A percentile compares a stretch with the other conserved stretches of the same genome.
Conservation (phyloP, 2,888 invertebrate species). For the Bimastos eiseni region DNA sequence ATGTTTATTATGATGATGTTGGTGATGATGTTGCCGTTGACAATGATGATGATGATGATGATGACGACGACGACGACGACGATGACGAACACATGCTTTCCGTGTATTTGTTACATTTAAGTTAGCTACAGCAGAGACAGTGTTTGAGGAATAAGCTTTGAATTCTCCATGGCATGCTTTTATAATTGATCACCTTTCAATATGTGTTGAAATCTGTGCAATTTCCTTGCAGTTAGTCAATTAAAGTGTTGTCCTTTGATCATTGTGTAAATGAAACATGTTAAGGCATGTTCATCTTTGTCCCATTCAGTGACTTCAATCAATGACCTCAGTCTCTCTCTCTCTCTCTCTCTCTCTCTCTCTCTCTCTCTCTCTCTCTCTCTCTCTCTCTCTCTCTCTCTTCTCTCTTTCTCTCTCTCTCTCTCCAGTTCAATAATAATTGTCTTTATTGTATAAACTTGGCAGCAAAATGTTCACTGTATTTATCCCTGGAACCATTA, state of each 20-base stretch:
- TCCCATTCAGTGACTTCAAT: neutral
- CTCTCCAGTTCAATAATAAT: neutral
- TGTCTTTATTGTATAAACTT: neutral
- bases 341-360: no score
- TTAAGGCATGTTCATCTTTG: neutral
- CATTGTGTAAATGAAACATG: neutral
- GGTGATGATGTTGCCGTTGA: no score
- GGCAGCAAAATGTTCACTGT: neutral
- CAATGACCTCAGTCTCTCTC: no score
- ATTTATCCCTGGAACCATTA: neutral
- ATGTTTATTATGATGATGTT: no score
- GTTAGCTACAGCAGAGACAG: neutral
- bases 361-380: no score
- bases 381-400: no score
- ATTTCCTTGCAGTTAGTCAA: neutral
- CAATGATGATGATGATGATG: no score
- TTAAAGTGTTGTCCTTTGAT: neutral
- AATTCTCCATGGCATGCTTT: neutral
- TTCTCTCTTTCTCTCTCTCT: no score
- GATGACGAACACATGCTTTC: no score
- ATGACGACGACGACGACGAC: no score
- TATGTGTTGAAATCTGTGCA: neutral
- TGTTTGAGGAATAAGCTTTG: neutral
- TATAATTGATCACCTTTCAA: neutral
- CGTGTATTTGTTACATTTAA: neutral